Percentiles rank a stretch among this genome's conserved stretches.
These are phyloP conservation scores for Istiophorus platypterus DNA, from an alignment of 2,113 vertebrate species.

Conservation along the genomic window DNA sequence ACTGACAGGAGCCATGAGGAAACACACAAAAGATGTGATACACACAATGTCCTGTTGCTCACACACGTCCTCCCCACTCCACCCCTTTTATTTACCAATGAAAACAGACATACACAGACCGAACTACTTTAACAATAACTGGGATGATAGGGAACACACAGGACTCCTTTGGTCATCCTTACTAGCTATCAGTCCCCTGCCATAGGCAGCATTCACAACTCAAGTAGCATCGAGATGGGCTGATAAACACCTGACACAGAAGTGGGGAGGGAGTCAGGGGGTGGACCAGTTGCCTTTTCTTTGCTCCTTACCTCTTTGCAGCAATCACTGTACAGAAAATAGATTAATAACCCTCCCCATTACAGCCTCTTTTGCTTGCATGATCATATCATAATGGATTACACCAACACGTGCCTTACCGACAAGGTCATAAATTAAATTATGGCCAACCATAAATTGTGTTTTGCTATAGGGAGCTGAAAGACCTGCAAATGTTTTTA, in stretches of 20 bases:
- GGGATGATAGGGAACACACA: neutral
- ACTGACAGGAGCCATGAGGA: conserved; percentile 41
- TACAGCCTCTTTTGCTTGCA: neutral
- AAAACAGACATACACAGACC: neutral
- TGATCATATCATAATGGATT: conserved; percentile 29
- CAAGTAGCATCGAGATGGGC: neutral
- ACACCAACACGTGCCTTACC: neutral
- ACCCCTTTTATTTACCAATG: too few relatives aligned
- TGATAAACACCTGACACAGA: conserved; percentile 29
- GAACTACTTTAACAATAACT: neutral
- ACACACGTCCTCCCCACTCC: conserved; percentile 14
- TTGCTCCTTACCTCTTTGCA: conserved; percentile 5
- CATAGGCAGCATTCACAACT: neutral
- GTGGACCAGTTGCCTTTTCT: neutral
- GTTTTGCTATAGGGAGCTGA: conserved; percentile 9
- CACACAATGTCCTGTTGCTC: conserved; percentile 8
- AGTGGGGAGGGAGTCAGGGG: neutral
- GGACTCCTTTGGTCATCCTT: too few relatives aligned
- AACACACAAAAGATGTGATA: neutral
- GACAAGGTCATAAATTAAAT: conserved; percentile 20
- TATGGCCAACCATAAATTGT: conserved; percentile 17
- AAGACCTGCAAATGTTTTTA: conserved; percentile 11
- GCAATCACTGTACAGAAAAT: neutral
- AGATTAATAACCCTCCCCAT: neutral
- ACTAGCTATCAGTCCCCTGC: too few relatives aligned